Percentiles rank a stretch among this genome's conserved stretches.
Conservation (phyloP, 2,888 invertebrate species). For the Mechanitis mazaeus region DNA sequence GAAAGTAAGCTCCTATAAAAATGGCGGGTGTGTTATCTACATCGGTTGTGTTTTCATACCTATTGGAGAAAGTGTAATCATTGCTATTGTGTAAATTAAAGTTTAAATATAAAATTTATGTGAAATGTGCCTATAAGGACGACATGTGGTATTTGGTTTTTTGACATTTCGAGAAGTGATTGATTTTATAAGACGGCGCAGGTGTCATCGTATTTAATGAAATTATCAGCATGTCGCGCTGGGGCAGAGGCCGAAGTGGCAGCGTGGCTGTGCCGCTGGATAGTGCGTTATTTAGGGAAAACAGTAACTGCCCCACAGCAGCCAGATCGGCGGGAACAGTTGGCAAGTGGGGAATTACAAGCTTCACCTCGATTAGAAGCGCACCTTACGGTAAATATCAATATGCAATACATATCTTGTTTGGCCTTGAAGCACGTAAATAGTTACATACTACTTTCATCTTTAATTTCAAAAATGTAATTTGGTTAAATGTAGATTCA, state of each 20-base stretch:
- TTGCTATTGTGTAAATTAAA: slow-evolving; percentile 42
- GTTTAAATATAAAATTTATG: slow-evolving; percentile 33
- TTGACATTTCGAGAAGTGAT: slow-evolving; percentile 58
- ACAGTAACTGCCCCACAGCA: slow-evolving; percentile 91
- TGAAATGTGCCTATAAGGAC: slow-evolving; percentile 37
- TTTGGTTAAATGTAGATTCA: not conserved
- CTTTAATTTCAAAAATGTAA: slow-evolving; percentile 4
- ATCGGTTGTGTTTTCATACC: slow-evolving; percentile 71
- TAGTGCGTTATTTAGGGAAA: slow-evolving; percentile 81
- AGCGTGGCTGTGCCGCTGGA: slow-evolving; percentile 80
- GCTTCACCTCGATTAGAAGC: slow-evolving; percentile 92
- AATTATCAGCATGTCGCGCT: slow-evolving; percentile 79
- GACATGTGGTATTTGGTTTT: slow-evolving; percentile 52
- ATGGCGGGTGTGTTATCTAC: slow-evolving; percentile 77
- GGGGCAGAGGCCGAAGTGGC: slow-evolving; percentile 78
- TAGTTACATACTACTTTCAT: slow-evolving; percentile 9
- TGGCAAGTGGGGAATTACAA: slow-evolving; percentile 96
- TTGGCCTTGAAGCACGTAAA: slow-evolving; percentile 31
- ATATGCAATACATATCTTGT: slow-evolving; percentile 30
- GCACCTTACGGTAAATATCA: slow-evolving; percentile 80
- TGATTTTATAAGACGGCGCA: slow-evolving; percentile 52
- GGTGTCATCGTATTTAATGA: slow-evolving; percentile 72
- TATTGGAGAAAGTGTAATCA: slow-evolving; percentile 52
- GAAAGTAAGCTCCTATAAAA: slow-evolving; percentile 70
- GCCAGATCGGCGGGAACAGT: slow-evolving; percentile 93